A percentile compares a stretch with the other conserved stretches of the same genome.
phyloP scores from a whole-genome alignment of 2,797 vertebrate species.

The Antennarius maculatus region DNA sequence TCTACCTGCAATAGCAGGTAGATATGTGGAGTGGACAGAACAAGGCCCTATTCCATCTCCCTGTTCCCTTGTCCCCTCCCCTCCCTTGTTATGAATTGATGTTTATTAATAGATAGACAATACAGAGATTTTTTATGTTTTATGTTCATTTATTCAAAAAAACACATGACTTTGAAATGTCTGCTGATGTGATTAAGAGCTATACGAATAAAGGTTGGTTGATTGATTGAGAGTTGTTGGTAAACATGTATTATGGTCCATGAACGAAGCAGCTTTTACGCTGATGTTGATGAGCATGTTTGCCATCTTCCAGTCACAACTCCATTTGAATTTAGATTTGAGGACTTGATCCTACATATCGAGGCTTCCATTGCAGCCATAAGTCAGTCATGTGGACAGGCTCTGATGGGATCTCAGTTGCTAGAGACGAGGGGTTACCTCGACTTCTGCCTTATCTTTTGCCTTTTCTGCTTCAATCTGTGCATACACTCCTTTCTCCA shows the following conservation, averaged over 20 bases:
- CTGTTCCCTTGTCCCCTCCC: too few species aligned
- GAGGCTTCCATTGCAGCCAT: slow-evolving; percentile 19
- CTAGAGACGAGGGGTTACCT: slow-evolving; percentile 82
- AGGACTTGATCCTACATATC: slow-evolving; percentile 1
- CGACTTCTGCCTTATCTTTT: slow-evolving; percentile 99
- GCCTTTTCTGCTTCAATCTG: slow-evolving; percentile 96
- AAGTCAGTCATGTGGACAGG: slow-evolving; percentile 31
- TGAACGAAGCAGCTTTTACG: slow-evolving; percentile 61
- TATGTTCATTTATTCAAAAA: too few species aligned
- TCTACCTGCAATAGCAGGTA: too few species aligned
- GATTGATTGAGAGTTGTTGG: slow-evolving; percentile 39
- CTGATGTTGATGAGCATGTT: slow-evolving; percentile 42
- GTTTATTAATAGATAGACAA: too few species aligned
- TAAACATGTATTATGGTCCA: slow-evolving; percentile 58
- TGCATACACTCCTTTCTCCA: not conserved
- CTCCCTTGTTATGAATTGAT: too few species aligned
- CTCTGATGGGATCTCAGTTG: slow-evolving; percentile 61
- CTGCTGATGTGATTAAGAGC: too few species aligned
- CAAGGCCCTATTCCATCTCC: too few species aligned
- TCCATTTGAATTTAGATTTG: not conserved
- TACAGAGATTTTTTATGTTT: too few species aligned
- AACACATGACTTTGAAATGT: too few species aligned
- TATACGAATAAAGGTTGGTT: too few species aligned
- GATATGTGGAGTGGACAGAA: too few species aligned
- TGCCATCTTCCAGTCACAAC: slow-evolving; percentile 31